These are phyloP conservation scores for Pelobates fuscus DNA, from an alignment of 2,113 vertebrate species.

Conservation along the genomic window DNA sequence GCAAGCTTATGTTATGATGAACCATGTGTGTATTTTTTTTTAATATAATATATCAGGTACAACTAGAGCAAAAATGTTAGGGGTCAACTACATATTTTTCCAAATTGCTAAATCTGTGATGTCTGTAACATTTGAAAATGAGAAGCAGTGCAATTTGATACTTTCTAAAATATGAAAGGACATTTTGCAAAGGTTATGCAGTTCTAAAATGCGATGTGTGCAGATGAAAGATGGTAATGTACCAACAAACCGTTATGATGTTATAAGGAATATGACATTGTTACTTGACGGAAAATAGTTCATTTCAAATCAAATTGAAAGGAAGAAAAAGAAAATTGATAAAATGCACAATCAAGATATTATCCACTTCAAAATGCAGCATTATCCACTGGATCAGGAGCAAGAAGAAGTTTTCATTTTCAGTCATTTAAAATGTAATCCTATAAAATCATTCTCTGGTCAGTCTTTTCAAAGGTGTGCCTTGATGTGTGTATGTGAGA, in stretches of 20 bases:
- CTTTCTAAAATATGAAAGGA: constrained; percentile 15
- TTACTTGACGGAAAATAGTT: constrained; percentile 12
- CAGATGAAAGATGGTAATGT: constrained; percentile 33
- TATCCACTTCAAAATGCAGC: not conserved
- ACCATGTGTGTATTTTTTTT: not conserved
- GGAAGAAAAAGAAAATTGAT: not conserved
- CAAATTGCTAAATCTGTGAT: constrained; percentile 11
- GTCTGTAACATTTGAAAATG: constrained; percentile 17
- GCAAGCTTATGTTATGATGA: no score
- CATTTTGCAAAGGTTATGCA: constrained; percentile 34
- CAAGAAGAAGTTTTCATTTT: not conserved
- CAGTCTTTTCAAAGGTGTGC: no score
- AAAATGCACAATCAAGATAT: not conserved
- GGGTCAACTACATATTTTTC: not conserved
- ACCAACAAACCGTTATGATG: constrained; percentile 18
- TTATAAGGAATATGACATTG: constrained; percentile 11
- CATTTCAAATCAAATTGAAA: constrained; percentile 6
- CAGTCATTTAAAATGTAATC: not conserved
- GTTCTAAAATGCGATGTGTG: constrained; percentile 23
- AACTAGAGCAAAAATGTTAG: not conserved
- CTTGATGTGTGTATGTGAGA: no score
- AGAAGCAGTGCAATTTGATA: constrained; percentile 13
- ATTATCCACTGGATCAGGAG: not conserved
- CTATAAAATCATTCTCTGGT: no score
- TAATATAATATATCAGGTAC: constrained; percentile 6